A percentile compares a stretch with the other conserved stretches of the same genome.
Conservation (phyloP, 2,888 invertebrate genomes). For the Aspidiotus rigidus region DNA sequence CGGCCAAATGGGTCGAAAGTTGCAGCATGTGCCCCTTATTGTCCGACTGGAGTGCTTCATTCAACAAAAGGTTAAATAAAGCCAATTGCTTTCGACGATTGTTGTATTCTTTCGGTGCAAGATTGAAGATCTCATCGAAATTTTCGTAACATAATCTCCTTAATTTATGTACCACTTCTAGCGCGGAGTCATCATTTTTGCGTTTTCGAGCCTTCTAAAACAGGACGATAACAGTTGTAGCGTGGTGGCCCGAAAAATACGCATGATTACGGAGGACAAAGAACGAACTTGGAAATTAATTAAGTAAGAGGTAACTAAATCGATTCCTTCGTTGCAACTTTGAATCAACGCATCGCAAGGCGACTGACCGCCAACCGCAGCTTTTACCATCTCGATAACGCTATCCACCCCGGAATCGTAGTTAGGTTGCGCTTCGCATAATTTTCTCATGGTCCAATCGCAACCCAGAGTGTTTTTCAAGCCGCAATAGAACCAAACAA, state of each 20-base stretch:
- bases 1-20: not conserved
- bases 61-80: not conserved
- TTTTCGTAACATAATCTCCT: constrained; percentile 1
- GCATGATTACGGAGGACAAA: not conserved
- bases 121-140: constrained; percentile 8
- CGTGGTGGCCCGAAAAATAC: not conserved
- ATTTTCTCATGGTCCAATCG: constrained; percentile 5
- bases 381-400: constrained; percentile 11
- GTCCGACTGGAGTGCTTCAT: not conserved
- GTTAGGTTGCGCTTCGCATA: not conserved
- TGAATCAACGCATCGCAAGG: not conserved
- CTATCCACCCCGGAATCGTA: constrained; percentile 4
- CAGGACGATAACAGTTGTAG: not conserved
- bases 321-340: not conserved
- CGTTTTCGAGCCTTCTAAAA: constrained; percentile 6
- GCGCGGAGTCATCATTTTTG: not conserved
- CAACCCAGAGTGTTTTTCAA: constrained; percentile 1
- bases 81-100: not conserved
- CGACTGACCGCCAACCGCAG: not conserved
- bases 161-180: not conserved
- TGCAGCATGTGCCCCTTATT: not conserved
- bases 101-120: not conserved
- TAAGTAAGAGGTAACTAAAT: constrained; percentile 3
- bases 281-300: constrained; percentile 8
- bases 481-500: constrained; percentile 19